A percentile compares a stretch with the other conserved stretches of the same genome.
These are phyloP conservation scores for Vultur gryphus DNA, from an alignment of 2,797 vertebrate species.

Conservation along the genomic window DNA sequence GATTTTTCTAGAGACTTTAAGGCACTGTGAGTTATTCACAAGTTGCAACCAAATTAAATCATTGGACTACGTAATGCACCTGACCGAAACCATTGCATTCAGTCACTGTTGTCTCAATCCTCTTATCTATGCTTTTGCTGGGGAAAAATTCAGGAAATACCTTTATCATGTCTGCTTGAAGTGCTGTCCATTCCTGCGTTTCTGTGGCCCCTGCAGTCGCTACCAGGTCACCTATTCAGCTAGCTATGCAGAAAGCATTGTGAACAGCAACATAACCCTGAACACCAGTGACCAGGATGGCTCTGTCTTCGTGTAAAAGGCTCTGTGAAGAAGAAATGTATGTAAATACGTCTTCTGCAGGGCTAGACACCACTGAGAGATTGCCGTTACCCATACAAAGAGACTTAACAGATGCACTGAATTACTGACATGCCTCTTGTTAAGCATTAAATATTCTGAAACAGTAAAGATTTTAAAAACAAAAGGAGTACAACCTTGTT, in stretches of 20 bases:
- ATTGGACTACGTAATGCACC: conserved; percentile 68
- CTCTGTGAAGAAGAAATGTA: background rate
- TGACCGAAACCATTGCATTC: conserved; percentile 84
- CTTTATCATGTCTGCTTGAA: conserved; percentile 66
- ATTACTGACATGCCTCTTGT: background rate
- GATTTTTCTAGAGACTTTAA: conserved; percentile 78
- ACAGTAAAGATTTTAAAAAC: background rate
- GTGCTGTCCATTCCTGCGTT: conserved; percentile 55
- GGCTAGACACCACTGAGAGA: background rate
- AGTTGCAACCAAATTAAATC: conserved; percentile 67
- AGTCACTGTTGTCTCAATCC: conserved; percentile 91
- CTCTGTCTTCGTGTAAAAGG: conserved; percentile 43
- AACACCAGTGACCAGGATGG: conserved; percentile 62
- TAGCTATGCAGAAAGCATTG: conserved; percentile 31
- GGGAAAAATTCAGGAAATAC: conserved; percentile 85
- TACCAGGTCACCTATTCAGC: background rate
- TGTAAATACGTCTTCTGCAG: background rate
- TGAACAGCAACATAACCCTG: conserved; percentile 58
- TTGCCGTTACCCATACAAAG: background rate
- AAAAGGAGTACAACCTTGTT: background rate
- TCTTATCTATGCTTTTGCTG: conserved; percentile 90
- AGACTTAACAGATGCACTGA: background rate
- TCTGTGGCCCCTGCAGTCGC: conserved; percentile 6
- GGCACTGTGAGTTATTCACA: conserved; percentile 8
- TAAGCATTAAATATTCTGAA: background rate